A percentile compares a stretch with the other conserved stretches of the same genome.
Evolutionary conservation across 2,797 vertebrate species (phyloP).

Genomic region (Australoheros facetus): DNA sequence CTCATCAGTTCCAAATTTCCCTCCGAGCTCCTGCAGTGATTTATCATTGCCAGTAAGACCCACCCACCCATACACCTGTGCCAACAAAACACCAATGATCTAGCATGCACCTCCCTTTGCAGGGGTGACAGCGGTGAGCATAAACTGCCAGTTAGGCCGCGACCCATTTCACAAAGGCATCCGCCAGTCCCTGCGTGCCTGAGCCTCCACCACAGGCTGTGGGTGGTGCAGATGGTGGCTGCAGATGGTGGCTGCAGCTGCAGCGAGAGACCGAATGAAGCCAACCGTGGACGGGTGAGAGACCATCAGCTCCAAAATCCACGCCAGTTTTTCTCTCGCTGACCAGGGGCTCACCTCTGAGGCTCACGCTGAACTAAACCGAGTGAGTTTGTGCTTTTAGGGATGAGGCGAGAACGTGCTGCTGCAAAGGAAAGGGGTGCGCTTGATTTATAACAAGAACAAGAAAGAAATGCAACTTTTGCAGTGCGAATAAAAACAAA

Average conservation of each 20-base stretch:
- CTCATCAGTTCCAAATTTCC: neutral
- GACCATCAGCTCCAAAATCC: neutral
- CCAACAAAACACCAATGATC: neutral
- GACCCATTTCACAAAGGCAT: neutral
- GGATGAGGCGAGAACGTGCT: accelerated
- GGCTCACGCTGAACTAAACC: neutral
- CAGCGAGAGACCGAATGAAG: neutral
- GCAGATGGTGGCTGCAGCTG: neutral
- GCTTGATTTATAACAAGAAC: too few relatives aligned
- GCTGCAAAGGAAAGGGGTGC: neutral
- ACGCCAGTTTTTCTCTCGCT: neutral
- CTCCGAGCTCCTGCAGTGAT: neutral
- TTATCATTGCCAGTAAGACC: neutral
- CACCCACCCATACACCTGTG: neutral
- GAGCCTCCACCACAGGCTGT: neutral
- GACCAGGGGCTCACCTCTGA: neutral
- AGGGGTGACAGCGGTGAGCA: neutral
- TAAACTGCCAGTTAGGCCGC: neutral
- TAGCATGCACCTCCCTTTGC: neutral
- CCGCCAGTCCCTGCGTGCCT: neutral
- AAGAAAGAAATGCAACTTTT: too few relatives aligned
- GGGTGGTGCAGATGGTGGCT: neutral
- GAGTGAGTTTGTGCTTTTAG: neutral
- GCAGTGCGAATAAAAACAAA: too few relatives aligned
- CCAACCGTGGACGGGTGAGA: neutral